These are phyloP conservation scores for Astropecten irregularis DNA, from an alignment of 53 echinoderm and acorn worm species.

Conservation along the genomic window DNA sequence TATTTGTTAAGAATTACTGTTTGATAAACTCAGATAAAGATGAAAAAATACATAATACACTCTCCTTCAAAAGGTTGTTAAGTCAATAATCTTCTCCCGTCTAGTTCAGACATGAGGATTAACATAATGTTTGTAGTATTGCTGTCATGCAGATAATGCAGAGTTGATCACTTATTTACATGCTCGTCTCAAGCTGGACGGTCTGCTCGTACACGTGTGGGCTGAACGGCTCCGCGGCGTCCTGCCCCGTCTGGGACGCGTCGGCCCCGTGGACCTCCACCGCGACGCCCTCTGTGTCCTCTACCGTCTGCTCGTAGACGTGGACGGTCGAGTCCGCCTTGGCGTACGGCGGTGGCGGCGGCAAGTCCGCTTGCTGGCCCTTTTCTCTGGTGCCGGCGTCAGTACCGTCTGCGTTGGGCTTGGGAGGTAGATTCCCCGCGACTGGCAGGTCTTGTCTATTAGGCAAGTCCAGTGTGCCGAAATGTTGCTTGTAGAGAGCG, in stretches of 20 bases:
- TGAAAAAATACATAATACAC: no score
- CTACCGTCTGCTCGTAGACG: background rate
- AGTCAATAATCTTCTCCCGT: no score
- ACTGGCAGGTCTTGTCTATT: background rate
- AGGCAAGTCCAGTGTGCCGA: background rate
- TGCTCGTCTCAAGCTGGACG: conserved; percentile 34
- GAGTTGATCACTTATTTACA: no score
- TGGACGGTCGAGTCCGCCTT: background rate
- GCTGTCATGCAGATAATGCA: no score
- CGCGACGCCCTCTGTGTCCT: background rate
- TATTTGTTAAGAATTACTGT: no score
- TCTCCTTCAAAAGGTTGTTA: no score
- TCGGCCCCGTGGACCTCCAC: background rate
- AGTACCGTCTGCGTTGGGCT: no score
- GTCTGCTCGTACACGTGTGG: conserved; percentile 31
- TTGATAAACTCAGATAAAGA: no score
- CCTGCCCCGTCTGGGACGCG: background rate
- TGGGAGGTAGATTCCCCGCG: no score
- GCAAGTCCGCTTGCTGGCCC: no score
- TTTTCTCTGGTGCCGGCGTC: background rate
- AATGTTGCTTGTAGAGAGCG: conserved; percentile 38
- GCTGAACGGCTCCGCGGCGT: background rate
- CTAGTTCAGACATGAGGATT: no score
- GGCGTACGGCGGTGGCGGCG: background rate
- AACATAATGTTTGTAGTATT: no score